Percentiles rank a stretch among this genome's conserved stretches.
These are phyloP conservation scores for Neosilurus hyrtlii DNA, from an alignment of 2,797 vertebrate species.

Conservation along the genomic window DNA sequence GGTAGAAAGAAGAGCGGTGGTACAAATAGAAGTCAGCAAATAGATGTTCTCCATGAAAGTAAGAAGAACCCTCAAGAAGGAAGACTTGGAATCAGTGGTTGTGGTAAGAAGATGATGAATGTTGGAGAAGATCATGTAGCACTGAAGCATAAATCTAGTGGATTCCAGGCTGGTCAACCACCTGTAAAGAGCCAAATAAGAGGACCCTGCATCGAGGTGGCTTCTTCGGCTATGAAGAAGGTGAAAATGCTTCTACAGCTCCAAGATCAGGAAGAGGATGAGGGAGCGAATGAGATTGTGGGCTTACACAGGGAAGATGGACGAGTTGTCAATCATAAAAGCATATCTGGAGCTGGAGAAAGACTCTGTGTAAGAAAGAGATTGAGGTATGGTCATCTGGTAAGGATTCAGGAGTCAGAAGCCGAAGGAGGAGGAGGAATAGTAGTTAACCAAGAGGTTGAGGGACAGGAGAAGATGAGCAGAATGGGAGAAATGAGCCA, in stretches of 20 bases:
- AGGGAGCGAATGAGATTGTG: neutral
- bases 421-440: neutral
- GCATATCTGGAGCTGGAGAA: neutral
- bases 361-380: neutral
- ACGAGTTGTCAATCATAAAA: too few species aligned
- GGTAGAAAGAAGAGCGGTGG: neutral
- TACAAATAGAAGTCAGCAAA: neutral
- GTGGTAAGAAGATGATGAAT: neutral
- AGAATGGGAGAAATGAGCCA: neutral
- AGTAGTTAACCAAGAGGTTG: neutral
- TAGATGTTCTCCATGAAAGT: neutral
- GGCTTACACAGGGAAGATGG: neutral
- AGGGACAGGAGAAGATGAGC: neutral
- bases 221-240: slow-evolving; percentile 45
- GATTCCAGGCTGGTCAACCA: neutral
- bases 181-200: neutral
- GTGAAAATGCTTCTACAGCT: slow-evolving; percentile 45
- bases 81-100: neutral
- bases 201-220: neutral
- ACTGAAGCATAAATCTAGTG: neutral
- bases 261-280: slow-evolving; percentile 1
- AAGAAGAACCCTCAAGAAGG: neutral
- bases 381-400: neutral
- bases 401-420: neutral
- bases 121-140: neutral